These are phyloP conservation scores for Diceros bicornis DNA, from an alignment of 2,797 vertebrate species.

Conservation along the genomic window DNA sequence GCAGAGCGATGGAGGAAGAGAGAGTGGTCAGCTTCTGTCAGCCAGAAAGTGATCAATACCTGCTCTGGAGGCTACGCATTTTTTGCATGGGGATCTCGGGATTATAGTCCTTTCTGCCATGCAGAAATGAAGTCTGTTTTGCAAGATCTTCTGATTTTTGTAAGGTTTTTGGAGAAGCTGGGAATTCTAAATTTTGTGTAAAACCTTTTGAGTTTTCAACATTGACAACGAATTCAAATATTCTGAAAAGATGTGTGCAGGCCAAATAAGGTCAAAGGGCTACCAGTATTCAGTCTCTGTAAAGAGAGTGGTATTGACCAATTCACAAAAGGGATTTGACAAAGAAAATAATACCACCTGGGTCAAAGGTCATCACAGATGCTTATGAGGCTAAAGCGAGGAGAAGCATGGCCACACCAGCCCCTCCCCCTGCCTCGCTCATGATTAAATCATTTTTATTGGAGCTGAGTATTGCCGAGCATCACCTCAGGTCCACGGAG, in stretches of 20 bases:
- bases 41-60: too few species aligned
- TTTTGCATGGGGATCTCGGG: rapidly evolving
- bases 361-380: background rate
- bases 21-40: rapidly evolving
- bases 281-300: background rate
- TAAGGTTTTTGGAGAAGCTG: background rate
- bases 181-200: background rate
- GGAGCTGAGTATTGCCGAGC: rapidly evolving
- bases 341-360: background rate
- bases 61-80: rapidly evolving
- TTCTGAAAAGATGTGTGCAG: background rate
- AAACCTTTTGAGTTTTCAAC: background rate
- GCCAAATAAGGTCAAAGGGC: background rate
- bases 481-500: rapidly evolving
- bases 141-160: background rate
- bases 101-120: background rate
- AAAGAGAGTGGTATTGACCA: too few species aligned
- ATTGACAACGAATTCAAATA: background rate
- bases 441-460: too few species aligned
- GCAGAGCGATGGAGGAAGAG: rapidly evolving
- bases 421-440: rapidly evolving
- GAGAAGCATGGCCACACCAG: rapidly evolving
- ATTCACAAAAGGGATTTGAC: background rate
- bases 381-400: background rate
- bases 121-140: background rate